These are phyloP conservation scores for Formica exsecta DNA, from an alignment of 1,140 invertebrate species.

Conservation along the genomic window DNA sequence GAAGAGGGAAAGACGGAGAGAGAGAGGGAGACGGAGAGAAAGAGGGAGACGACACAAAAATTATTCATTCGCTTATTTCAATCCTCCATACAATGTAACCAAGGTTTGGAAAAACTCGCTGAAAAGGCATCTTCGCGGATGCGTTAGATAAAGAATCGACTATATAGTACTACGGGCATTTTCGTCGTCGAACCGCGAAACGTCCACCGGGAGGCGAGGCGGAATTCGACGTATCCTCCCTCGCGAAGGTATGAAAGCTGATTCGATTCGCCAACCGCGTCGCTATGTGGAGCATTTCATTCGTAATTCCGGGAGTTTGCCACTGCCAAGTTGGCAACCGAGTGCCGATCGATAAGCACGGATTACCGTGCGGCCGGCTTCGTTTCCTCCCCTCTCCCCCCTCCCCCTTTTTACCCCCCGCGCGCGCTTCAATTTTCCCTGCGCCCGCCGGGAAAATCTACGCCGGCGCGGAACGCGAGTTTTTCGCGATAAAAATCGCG, in stretches of 20 bases:
- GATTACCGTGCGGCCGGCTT: slow-evolving; percentile 72
- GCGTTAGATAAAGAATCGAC: not conserved
- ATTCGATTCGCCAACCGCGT: slow-evolving; percentile 67
- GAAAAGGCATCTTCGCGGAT: not conserved
- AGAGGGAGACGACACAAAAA: not conserved
- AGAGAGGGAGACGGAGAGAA: too few species aligned
- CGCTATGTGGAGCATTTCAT: slow-evolving; percentile 74
- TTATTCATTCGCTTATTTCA: slow-evolving; percentile 25
- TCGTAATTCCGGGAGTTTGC: slow-evolving; percentile 75
- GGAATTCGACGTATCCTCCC: slow-evolving; percentile 45
- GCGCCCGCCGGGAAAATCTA: not conserved
- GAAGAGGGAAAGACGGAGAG: not conserved
- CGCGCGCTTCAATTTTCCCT: not conserved
- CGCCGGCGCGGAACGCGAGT: slow-evolving; percentile 17
- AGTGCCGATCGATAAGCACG: slow-evolving; percentile 74
- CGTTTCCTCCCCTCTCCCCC: slow-evolving; percentile 4
- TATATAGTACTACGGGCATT: not conserved
- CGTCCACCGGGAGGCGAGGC: slow-evolving; percentile 29
- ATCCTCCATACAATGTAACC: not conserved
- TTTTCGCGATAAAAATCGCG: slow-evolving; percentile 6
- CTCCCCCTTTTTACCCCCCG: not conserved
- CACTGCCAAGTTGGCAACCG: slow-evolving; percentile 77
- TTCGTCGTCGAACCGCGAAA: not conserved
- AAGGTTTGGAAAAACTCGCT: not conserved
- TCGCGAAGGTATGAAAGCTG: slow-evolving; percentile 66